A percentile compares a stretch with the other conserved stretches of the same genome.
Evolutionary conservation across 2,888 invertebrate species (phyloP).

Genomic region (Perithous albicinctus): DNA sequence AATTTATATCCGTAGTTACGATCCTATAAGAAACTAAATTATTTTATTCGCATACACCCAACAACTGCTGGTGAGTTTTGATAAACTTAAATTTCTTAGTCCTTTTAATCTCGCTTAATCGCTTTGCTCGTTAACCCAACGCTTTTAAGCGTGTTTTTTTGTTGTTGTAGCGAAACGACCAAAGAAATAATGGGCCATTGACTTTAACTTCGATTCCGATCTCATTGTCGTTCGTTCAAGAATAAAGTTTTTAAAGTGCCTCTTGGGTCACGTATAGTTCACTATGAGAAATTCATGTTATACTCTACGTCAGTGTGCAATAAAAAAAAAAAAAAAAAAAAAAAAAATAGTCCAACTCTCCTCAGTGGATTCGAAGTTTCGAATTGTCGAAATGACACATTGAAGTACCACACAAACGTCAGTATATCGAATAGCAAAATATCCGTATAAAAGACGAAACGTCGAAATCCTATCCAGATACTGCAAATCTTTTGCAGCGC

Average conservation of each 20-base stretch:
- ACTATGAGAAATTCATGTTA: background rate
- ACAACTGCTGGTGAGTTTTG: too few species aligned
- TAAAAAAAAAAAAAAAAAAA: background rate
- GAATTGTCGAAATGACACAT: constrained; percentile 41
- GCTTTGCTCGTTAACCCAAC: background rate
- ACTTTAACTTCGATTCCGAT: background rate
- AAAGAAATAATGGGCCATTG: constrained; percentile 10
- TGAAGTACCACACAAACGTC: background rate
- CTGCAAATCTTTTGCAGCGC: too few species aligned
- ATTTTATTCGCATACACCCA: too few species aligned
- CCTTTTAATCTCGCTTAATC: background rate
- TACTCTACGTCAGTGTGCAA: background rate
- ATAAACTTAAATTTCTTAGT: background rate
- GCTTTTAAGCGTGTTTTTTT: background rate
- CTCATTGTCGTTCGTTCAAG: background rate
- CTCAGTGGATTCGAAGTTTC: constrained; percentile 28
- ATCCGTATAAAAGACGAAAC: background rate
- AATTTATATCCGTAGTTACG: too few species aligned
- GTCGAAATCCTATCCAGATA: background rate
- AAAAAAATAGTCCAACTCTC: constrained; percentile 3
- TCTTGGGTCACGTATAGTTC: constrained; percentile 34
- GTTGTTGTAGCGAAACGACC: background rate
- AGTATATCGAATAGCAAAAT: background rate
- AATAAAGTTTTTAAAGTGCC: constrained; percentile 43
- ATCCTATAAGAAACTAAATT: background rate